A percentile compares a stretch with the other conserved stretches of the same genome.
These are phyloP conservation scores for Macrocentrus cingulum DNA, from an alignment of 1,140 invertebrate genomes.

Conservation along the genomic window DNA sequence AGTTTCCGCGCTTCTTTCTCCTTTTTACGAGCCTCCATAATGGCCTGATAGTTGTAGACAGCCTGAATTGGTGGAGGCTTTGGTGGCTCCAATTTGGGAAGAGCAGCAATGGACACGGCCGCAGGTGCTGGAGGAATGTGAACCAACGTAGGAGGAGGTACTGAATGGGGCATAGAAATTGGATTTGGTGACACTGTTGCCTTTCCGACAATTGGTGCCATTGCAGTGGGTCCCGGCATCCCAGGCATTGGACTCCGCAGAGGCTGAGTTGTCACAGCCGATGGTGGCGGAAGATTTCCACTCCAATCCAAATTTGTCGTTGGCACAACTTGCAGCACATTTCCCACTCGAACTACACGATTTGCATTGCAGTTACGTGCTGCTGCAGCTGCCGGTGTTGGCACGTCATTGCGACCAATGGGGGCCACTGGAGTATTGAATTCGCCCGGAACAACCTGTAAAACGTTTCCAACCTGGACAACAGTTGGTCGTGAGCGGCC, in stretches of 20 bases:
- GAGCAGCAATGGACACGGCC: conserved; percentile 12
- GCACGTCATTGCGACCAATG: conserved; percentile 10
- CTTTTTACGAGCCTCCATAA: conserved; percentile 47
- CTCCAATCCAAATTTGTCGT: conserved; percentile 50
- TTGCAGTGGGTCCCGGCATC: conserved; percentile 32
- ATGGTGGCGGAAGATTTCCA: conserved; percentile 21
- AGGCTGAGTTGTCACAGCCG: conserved; percentile 18
- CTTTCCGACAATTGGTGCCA: conserved; percentile 40
- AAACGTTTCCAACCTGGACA: conserved; percentile 61
- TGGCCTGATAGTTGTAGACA: conserved; percentile 55
- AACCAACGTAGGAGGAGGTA: conserved; percentile 33
- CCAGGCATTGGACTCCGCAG: conserved; percentile 24
- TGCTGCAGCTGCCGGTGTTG: conserved; percentile 23
- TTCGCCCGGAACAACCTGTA: conserved; percentile 55
- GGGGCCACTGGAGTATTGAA: conserved; percentile 5
- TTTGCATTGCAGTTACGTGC: conserved; percentile 31
- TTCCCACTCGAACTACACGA: conserved; percentile 58
- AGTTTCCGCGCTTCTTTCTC: conserved; percentile 54
- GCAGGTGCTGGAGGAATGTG: conserved; percentile 20
- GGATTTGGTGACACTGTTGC: conserved; percentile 24
- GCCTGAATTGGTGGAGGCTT: conserved; percentile 38
- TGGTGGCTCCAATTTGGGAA: conserved; percentile 21
- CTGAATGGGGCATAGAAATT: conserved; percentile 38
- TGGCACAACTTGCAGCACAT: conserved; percentile 61
- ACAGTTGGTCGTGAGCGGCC: conserved; percentile 48